Base-by-base conservation (phyloP, 1,140 invertebrate species). In the Caenorhabditis remanei region DNA sequence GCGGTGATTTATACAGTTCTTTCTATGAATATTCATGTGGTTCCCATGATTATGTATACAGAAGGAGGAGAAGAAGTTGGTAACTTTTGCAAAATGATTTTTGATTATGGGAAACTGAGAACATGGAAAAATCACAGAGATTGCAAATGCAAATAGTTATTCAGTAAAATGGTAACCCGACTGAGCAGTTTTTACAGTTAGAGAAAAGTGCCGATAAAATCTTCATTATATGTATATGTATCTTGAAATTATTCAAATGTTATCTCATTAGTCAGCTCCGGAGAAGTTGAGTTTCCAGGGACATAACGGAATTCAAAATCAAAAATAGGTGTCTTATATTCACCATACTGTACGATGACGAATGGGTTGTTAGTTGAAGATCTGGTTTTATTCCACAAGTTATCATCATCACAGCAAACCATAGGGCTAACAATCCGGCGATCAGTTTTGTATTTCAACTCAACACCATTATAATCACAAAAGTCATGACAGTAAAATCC, bases 351-450 rank as follows among this genome's bases (percentile, higher is more conserved):
- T 8, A 50, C 71, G 11, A 79, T 50, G 24, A 79, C 46, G 24
- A 79, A 79, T 13, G 71, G 71, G 13, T 53, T 79, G 24, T 79
- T 79, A 0, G 71, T 79, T 6, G 71, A 79, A 0, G 71, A 79
- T 79, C 71, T 2, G 53, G 71, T 79, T 11, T 79, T 79, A 14
- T 79, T 79, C 71, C 71, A 79, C 11, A 79, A 16, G n/a, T 79
- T 79, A 14, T 79, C 71, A 79, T 79, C 14, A 14, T 79, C 71
- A 43, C 71, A 79, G 46, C 71, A 79, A 1, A 50, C 21, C n/a
- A 79, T 1, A 4, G 71, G 71, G n/a, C 71, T 79, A n/a, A 24
- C 21, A 21, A 79, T 79, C 14, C 71, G 13, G n/a, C 71, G 40
- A 24, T 79, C 71, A 8, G 71, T 48, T 32, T 50, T 50, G 21